phyloP scores from a whole-genome alignment of 2,888 invertebrate species.

The Epirrhoe tristata region DNA sequence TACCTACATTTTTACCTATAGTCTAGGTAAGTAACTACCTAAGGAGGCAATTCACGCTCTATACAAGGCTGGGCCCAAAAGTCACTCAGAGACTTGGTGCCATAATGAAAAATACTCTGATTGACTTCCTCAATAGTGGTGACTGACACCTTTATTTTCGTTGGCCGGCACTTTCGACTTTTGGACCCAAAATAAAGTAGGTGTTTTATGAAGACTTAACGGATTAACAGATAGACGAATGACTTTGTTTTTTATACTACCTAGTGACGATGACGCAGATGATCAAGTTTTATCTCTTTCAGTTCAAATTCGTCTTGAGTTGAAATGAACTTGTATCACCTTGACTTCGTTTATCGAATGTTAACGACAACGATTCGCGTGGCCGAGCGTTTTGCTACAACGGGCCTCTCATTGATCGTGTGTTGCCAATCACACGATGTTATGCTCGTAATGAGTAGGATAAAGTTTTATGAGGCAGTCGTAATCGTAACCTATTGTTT shows the following conservation, averaged over 20 bases:
- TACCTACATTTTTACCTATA: no score
- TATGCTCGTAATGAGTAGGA: constrained; percentile 25
- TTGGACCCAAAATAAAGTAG: no score
- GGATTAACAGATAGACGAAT: no score
- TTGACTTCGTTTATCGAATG: constrained; percentile 60
- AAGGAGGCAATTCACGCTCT: no score
- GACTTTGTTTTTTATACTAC: background rate
- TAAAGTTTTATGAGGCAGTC: constrained; percentile 30
- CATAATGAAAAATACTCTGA: no score
- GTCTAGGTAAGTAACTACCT: no score
- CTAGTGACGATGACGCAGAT: background rate
- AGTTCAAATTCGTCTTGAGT: constrained; percentile 3
- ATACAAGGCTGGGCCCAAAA: no score
- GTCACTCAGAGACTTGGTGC: no score
- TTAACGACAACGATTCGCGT: constrained; percentile 38
- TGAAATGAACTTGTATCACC: constrained; percentile 48
- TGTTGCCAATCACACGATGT: constrained; percentile 40
- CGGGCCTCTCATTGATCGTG: constrained; percentile 38
- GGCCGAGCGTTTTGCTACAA: constrained; percentile 38
- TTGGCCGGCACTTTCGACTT: no score
- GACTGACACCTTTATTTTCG: no score
- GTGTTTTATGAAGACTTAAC: no score
- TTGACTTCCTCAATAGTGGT: no score
- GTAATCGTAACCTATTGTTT: constrained; percentile 12
- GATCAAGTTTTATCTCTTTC: background rate